Conservation (phyloP, 64 coral and sea anemone species). For the Acropora tenuis region DNA sequence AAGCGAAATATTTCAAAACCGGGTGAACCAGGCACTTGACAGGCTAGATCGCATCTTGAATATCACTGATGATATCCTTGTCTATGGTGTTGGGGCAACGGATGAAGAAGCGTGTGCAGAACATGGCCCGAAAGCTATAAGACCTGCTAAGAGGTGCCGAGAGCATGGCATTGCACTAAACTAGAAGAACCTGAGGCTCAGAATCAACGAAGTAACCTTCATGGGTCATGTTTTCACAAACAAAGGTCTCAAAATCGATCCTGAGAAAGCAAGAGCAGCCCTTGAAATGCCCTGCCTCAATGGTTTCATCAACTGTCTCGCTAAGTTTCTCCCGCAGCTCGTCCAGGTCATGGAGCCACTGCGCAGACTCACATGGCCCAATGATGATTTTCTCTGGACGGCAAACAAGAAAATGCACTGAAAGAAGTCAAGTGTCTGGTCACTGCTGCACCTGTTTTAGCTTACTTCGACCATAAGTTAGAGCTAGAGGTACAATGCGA, state of each 20-base stretch:
- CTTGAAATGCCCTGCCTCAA: neutral
- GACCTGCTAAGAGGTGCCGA: conserved; percentile 29
- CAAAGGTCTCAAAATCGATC: conserved; percentile 4
- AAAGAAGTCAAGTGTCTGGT: conserved; percentile 7
- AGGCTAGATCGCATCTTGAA: neutral
- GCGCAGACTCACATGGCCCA: neutral
- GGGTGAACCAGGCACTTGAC: conserved; percentile 4
- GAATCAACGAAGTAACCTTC: conserved; percentile 33
- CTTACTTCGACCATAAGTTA: conserved; percentile 25
- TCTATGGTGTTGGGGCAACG: neutral
- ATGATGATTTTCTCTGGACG: conserved; percentile 18
- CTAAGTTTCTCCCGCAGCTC: too few species aligned
- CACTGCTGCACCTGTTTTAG: conserved; percentile 14
- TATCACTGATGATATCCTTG: neutral
- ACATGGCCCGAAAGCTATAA: conserved; percentile 13
- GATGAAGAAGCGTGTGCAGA: conserved; percentile 18
- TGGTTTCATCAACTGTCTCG: too few species aligned
- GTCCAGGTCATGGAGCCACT: too few species aligned
- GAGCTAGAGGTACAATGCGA: conserved; percentile 35
- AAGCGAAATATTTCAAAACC: conserved; percentile 14
- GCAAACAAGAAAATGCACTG: conserved; percentile 29
- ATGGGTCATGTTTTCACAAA: conserved; percentile 36
- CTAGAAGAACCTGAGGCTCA: conserved; percentile 21
- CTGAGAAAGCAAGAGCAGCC: neutral
- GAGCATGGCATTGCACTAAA: conserved; percentile 31